Percentiles rank a stretch among this genome's conserved stretches.
Conservation (phyloP, 2,888 invertebrate species). For the Drosophila kuntzei region DNA sequence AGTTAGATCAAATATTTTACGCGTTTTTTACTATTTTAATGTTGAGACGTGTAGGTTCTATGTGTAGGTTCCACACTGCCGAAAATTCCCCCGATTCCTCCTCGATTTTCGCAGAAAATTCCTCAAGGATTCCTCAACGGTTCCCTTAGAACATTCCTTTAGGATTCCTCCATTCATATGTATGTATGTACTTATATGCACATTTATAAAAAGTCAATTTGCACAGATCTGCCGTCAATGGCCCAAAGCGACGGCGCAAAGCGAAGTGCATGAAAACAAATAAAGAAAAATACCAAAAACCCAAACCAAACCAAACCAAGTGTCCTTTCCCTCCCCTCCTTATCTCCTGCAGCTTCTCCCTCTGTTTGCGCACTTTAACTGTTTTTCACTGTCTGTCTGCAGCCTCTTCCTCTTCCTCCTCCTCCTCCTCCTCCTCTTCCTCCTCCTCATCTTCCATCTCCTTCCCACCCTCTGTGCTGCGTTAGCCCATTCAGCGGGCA, state of each 20-base stretch:
- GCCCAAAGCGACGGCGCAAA: not conserved
- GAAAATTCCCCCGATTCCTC: too few relatives aligned
- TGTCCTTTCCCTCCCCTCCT: not conserved
- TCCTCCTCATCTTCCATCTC: not conserved
- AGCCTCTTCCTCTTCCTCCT: not conserved
- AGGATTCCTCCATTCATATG: too few relatives aligned
- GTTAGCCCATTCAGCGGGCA: constrained; percentile 34
- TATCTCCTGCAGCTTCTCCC: not conserved
- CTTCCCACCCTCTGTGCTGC: not conserved
- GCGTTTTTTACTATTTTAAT: too few relatives aligned
- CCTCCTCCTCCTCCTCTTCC: not conserved
- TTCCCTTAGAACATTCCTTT: too few relatives aligned
- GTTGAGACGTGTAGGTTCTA: too few relatives aligned
- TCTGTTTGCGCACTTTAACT: constrained; percentile 44
- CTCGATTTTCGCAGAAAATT: too few relatives aligned
- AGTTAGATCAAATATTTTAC: too few relatives aligned
- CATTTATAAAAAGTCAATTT: constrained; percentile 32
- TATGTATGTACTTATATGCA: not conserved
- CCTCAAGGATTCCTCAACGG: too few relatives aligned
- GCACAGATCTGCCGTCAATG: constrained; percentile 49
- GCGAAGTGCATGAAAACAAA: constrained; percentile 11
- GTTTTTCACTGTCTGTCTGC: constrained; percentile 49
- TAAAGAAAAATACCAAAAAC: constrained; percentile 12
- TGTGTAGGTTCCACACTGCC: too few relatives aligned
- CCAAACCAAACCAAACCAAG: constrained; percentile 20